Evolutionary conservation across 2,797 vertebrate genomes (phyloP).

Genomic region (Gouania willdenowi): DNA sequence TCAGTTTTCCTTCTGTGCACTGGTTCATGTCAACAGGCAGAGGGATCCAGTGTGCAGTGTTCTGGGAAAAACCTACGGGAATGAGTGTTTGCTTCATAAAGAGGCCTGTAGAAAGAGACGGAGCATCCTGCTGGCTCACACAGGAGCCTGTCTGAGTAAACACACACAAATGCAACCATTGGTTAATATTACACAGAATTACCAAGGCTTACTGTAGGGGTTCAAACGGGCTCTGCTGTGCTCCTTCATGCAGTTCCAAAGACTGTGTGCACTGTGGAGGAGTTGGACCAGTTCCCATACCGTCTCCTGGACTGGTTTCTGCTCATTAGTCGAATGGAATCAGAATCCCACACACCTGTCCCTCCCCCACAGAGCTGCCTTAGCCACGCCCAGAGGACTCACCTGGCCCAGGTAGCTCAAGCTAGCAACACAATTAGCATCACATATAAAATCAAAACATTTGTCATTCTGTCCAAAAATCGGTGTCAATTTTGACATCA

Average conservation of each 20-base stretch:
- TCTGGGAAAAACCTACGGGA: conserved; percentile 70
- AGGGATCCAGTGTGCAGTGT: conserved; percentile 76
- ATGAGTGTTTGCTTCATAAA: conserved; percentile 71
- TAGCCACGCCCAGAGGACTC: conserved; percentile 52
- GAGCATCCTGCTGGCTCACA: conserved; percentile 63
- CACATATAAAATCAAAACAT: no score
- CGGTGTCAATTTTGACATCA: no score
- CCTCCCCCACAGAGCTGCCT: conserved; percentile 62
- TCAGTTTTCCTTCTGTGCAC: conserved; percentile 2
- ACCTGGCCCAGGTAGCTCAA: conserved; percentile 61
- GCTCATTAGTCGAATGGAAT: conserved; percentile 73
- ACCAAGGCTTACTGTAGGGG: conserved; percentile 4
- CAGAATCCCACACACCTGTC: conserved; percentile 46
- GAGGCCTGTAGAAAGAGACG: conserved; percentile 73
- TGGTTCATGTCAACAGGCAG: conserved; percentile 51
- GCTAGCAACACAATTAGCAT: no score
- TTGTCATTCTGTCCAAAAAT: no score
- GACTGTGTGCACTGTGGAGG: conserved; percentile 57
- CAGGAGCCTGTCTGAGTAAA: conserved; percentile 70
- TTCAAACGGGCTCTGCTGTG: conserved; percentile 13
- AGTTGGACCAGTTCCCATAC: conserved; percentile 75
- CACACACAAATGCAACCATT: conserved; percentile 25
- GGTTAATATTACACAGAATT: conserved; percentile 8
- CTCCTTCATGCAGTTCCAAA: conserved; percentile 49
- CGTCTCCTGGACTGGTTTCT: conserved; percentile 79